Evolutionary conservation across 2,113 vertebrate species (phyloP).

Genomic region (Neogale vison): DNA sequence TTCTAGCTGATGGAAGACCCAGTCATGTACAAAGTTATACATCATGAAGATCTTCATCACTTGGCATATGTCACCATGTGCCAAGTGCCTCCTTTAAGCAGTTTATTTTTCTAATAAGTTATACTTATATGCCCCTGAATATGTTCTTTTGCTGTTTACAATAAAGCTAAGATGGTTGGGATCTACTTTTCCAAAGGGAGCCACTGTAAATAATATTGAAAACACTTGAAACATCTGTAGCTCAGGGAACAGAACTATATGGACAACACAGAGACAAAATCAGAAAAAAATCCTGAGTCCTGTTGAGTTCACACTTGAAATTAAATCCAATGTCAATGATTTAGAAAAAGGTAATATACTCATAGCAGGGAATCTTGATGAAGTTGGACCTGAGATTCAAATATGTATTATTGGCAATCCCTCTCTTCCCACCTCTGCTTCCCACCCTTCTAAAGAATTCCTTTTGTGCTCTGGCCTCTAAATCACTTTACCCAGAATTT

Average conservation of each 20-base stretch:
- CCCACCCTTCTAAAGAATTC: background rate
- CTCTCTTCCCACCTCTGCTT: background rate
- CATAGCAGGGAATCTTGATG: background rate
- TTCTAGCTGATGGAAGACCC: background rate
- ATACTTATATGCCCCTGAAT: background rate
- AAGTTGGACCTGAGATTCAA: background rate
- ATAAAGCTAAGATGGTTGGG: background rate
- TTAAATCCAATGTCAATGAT: background rate
- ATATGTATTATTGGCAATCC: background rate
- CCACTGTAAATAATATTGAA: background rate
- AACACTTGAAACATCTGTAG: background rate
- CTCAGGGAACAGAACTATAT: background rate
- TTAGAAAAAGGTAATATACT: background rate
- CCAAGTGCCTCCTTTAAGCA: background rate
- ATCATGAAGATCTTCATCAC: background rate
- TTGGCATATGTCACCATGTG: background rate
- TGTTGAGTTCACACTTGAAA: background rate
- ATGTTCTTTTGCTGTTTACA: background rate
- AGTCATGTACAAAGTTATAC: background rate
- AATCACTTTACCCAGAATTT: background rate
- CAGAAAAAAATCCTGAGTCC: background rate
- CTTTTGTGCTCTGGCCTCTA: background rate
- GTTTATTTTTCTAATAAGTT: background rate
- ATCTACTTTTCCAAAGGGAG: background rate
- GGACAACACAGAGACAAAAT: background rate